A percentile compares a stretch with the other conserved stretches of the same genome.
Evolutionary conservation across 2,888 invertebrate genomes (phyloP).

Genomic region (Euzetes globulus): DNA sequence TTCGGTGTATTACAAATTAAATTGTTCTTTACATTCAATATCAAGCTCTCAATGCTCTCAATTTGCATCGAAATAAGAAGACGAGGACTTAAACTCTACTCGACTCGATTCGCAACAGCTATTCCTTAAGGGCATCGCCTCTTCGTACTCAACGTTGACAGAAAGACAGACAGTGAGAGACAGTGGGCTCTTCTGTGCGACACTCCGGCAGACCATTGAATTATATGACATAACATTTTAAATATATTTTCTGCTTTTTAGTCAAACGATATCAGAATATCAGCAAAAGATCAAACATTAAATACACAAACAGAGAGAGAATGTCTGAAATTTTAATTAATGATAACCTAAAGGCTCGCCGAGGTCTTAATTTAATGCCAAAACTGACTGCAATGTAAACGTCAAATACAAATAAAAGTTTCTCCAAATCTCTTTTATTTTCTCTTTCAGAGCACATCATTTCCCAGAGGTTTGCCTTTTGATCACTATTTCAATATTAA

Average conservation of each 20-base stretch:
- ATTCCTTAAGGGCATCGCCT: slow-evolving; percentile 19
- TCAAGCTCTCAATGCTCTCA: neutral
- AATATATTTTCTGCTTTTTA: neutral
- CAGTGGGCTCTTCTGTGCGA: too few relatives aligned
- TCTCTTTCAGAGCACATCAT: neutral
- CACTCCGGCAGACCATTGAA: neutral
- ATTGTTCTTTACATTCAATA: slow-evolving; percentile 26
- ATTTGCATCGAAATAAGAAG: slow-evolving; percentile 31
- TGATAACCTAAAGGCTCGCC: neutral
- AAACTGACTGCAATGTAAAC: neutral
- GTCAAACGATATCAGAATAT: neutral
- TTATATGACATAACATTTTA: slow-evolving; percentile 11
- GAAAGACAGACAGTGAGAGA: too few relatives aligned
- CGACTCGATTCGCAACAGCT: slow-evolving; percentile 14
- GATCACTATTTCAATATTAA: neutral
- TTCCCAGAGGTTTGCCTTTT: neutral
- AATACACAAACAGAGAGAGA: neutral
- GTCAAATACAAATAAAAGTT: slow-evolving; percentile 2
- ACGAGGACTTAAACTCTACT: slow-evolving; percentile 7
- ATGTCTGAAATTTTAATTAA: slow-evolving; percentile 7
- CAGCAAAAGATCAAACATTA: neutral
- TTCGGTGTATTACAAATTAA: slow-evolving; percentile 25
- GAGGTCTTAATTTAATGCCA: neutral
- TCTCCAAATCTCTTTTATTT: neutral
- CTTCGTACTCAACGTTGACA: neutral